Percentiles rank a stretch among this genome's conserved stretches.
Evolutionary conservation across 30 jellyfish, hydroid and myxozoan genomes (phyloP).

Genomic region (Euphysa ruthae): DNA sequence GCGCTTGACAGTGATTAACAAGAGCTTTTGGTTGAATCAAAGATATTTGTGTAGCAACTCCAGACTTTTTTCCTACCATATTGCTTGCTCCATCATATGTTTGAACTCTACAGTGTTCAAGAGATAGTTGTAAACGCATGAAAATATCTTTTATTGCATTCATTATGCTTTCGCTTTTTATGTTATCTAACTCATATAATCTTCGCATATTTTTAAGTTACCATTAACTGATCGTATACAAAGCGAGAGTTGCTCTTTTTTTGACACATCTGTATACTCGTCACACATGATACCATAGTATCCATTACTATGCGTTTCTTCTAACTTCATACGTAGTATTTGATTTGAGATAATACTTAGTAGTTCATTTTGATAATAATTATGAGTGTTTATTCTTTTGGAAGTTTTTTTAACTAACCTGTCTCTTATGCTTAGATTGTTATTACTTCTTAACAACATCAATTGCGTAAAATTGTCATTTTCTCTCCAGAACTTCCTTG

Average conservation of each 20-base stretch:
- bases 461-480: not conserved
- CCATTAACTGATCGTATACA: conserved; percentile 5
- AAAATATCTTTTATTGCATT: not conserved
- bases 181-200: not conserved
- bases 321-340: conserved; percentile 5
- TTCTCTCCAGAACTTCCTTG: conserved; percentile 13
- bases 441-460: no score
- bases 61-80: not conserved
- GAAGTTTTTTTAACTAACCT: no score
- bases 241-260: conserved; percentile 36
- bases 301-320: not conserved
- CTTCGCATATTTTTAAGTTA: not conserved
- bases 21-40: not conserved
- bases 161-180: not conserved
- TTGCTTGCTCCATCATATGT: conserved; percentile 1
- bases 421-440: no score
- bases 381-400: conserved; percentile 20
- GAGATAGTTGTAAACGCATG: not conserved
- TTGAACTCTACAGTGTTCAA: not conserved
- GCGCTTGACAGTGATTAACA: not conserved
- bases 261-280: conserved; percentile 18
- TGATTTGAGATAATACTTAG: conserved; percentile 25
- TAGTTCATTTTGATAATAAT: conserved; percentile 28
- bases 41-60: not conserved
- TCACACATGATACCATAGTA: not conserved